Percentiles rank a stretch among this genome's conserved stretches.
phyloP scores from a whole-genome alignment of 2,113 vertebrate genomes.

The Suricata suricatta region DNA sequence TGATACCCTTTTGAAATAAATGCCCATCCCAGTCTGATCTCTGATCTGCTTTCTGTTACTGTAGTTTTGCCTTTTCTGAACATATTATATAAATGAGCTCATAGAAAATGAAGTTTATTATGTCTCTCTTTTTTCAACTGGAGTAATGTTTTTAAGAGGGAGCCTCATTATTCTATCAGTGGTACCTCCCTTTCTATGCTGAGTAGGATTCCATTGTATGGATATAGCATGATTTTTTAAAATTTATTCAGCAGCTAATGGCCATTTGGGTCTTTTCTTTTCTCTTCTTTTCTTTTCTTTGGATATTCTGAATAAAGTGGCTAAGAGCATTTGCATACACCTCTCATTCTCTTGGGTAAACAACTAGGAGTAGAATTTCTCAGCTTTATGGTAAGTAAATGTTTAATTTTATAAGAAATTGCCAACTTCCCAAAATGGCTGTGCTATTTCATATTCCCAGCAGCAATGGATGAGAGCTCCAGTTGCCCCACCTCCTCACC shows the following conservation, averaged over 20 bases:
- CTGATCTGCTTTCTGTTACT: neutral
- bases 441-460: neutral
- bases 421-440: neutral
- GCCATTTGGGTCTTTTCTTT: neutral
- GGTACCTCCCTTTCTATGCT: neutral
- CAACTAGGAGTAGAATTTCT: neutral
- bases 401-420: conserved; percentile 9
- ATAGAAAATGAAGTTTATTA: neutral
- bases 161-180: neutral
- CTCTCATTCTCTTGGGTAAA: neutral
- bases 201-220: neutral
- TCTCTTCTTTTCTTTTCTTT: neutral
- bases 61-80: conserved; percentile 21
- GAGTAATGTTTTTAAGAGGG: neutral
- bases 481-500: neutral
- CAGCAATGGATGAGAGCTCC: neutral
- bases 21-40: neutral
- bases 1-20: neutral
- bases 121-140: neutral
- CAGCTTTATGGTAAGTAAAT: neutral
- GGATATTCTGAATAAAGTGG: neutral
- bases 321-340: neutral
- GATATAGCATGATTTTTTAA: neutral
- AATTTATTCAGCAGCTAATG: neutral
- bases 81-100: neutral